Evolutionary conservation across 2,888 invertebrate species (phyloP).

Genomic region (Smittia sp.): DNA sequence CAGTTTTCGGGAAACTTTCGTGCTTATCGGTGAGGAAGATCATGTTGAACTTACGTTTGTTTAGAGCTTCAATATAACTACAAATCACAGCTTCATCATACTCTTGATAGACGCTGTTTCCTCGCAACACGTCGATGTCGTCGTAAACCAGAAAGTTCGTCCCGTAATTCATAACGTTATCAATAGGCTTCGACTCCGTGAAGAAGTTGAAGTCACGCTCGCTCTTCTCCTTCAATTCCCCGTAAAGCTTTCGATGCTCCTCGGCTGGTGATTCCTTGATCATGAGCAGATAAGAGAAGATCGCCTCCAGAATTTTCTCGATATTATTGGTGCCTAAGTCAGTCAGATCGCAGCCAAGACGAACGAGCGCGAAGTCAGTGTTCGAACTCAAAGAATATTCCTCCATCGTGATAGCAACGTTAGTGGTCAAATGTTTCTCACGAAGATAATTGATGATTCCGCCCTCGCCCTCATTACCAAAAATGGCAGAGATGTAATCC

Average conservation of each 20-base stretch:
- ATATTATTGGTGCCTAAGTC: slow-evolving; percentile 71
- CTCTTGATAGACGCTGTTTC: slow-evolving; percentile 65
- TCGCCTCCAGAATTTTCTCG: slow-evolving; percentile 70
- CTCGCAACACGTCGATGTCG: slow-evolving; percentile 74
- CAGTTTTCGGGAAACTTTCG: slow-evolving; percentile 60
- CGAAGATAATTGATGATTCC: slow-evolving; percentile 74
- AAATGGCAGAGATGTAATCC: slow-evolving; percentile 70
- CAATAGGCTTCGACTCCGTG: slow-evolving; percentile 67
- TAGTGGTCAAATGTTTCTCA: slow-evolving; percentile 58
- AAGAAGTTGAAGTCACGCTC: slow-evolving; percentile 70
- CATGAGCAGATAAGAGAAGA: slow-evolving; percentile 78
- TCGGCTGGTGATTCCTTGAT: slow-evolving; percentile 65
- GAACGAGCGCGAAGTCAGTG: slow-evolving; percentile 63
- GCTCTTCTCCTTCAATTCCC: slow-evolving; percentile 69
- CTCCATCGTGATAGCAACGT: slow-evolving; percentile 44
- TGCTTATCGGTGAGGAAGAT: slow-evolving; percentile 46
- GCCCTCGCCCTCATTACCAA: slow-evolving; percentile 84
- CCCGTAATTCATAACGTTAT: slow-evolving; percentile 73
- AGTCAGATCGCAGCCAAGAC: slow-evolving; percentile 70
- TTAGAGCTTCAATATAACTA: neutral
- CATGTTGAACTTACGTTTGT: neutral
- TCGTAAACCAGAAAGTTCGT: slow-evolving; percentile 79
- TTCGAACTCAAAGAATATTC: slow-evolving; percentile 69
- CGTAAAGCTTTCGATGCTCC: slow-evolving; percentile 61
- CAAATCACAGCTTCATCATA: slow-evolving; percentile 59